Percentiles rank a stretch among this genome's conserved stretches.
Evolutionary conservation across 2,888 invertebrate genomes (phyloP).

Genomic region (Thymelicus acteon): DNA sequence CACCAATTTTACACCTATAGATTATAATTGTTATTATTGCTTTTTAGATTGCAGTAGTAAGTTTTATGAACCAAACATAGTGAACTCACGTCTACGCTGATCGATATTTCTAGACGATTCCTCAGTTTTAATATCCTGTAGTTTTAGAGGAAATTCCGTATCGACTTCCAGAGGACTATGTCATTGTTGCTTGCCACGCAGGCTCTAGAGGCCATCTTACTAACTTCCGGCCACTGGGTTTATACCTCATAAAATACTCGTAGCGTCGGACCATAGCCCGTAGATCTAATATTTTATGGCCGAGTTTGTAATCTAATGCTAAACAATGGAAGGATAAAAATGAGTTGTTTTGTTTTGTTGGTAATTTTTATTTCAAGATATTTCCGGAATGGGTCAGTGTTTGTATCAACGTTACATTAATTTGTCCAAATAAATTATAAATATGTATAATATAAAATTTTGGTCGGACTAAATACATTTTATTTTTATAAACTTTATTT

Average conservation of each 20-base stretch:
- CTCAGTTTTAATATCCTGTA: neutral
- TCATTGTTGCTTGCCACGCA: neutral
- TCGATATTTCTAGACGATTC: neutral
- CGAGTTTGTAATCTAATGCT: no score
- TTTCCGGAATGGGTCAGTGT: neutral
- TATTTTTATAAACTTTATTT: no score
- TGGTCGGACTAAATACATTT: no score
- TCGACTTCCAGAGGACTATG: neutral
- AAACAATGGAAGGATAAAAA: neutral
- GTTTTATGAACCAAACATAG: no score
- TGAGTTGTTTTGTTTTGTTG: neutral
- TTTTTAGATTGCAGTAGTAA: no score
- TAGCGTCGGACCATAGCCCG: no score
- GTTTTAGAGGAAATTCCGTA: constrained; percentile 4
- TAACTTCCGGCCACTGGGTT: neutral
- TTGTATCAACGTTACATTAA: no score
- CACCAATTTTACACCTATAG: no score
- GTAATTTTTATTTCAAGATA: neutral
- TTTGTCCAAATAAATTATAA: no score
- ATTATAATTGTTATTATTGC: no score
- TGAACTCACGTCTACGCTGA: neutral
- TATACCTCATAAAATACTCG: neutral
- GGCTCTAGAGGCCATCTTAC: neutral
- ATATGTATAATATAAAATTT: no score
- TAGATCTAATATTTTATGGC: neutral